phyloP scores from a whole-genome alignment of 2,113 vertebrate genomes.

The Damaliscus lunatus region DNA sequence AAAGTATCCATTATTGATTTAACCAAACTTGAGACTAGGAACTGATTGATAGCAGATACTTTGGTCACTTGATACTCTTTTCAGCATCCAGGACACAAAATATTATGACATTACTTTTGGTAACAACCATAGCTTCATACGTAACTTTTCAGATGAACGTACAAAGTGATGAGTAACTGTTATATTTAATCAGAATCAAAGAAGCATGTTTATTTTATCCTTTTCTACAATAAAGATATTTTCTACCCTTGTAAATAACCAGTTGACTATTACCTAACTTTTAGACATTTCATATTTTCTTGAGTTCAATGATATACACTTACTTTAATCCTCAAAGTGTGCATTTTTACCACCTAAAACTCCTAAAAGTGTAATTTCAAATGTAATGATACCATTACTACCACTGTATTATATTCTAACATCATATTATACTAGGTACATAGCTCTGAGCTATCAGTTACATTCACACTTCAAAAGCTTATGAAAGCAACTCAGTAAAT shows the following conservation, averaged over 20 bases:
- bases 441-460: conserved; percentile 46
- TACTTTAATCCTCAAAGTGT: conserved; percentile 5
- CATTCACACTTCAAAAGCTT: conserved; percentile 48
- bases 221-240: neutral
- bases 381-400: conserved; percentile 50
- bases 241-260: neutral
- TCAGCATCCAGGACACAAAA: neutral
- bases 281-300: conserved; percentile 28
- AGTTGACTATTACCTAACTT: conserved; percentile 14
- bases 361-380: conserved; percentile 46
- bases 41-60: neutral
- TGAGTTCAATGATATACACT: conserved; percentile 22
- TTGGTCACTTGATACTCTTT: neutral
- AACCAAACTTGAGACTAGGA: neutral
- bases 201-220: neutral
- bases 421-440: conserved; percentile 14
- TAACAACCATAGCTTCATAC: neutral
- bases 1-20: neutral
- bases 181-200: conserved; percentile 38
- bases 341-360: conserved; percentile 24
- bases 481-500: conserved; percentile 43
- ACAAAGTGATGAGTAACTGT: neutral
- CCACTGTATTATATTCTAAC: neutral
- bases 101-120: neutral
- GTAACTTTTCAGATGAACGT: neutral